A percentile compares a stretch with the other conserved stretches of the same genome.
These are phyloP conservation scores for Drosophila baimaii DNA, from an alignment of 1,140 invertebrate genomes.

Conservation along the genomic window DNA sequence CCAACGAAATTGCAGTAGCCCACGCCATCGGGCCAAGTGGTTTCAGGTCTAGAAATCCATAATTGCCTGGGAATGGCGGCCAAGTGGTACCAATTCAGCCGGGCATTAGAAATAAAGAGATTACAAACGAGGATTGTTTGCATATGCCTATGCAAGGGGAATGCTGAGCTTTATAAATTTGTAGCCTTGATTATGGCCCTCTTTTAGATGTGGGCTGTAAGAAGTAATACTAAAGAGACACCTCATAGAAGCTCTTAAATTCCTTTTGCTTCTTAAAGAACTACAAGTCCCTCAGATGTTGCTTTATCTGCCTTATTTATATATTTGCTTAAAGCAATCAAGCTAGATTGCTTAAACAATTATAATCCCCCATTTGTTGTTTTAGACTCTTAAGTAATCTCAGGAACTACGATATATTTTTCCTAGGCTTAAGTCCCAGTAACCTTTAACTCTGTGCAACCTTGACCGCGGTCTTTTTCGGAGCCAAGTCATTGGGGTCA, in stretches of 20 bases:
- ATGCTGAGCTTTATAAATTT: not conserved
- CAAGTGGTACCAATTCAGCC: not conserved
- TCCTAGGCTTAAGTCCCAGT: not conserved
- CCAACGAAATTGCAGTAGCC: constrained; percentile 53
- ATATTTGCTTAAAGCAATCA: too few species aligned
- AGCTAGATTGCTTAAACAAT: too few species aligned
- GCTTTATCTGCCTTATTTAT: too few species aligned
- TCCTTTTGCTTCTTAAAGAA: not conserved
- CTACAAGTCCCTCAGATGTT: not conserved
- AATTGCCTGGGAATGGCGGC: constrained; percentile 40
- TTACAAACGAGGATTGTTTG: not conserved
- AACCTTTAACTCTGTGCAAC: constrained; percentile 5
- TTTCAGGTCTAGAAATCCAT: constrained; percentile 22
- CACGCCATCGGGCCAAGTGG: constrained; percentile 39
- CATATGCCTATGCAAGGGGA: not conserved
- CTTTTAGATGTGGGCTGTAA: not conserved
- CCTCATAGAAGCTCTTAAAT: too few species aligned
- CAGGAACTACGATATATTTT: not conserved
- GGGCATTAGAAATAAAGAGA: constrained; percentile 9
- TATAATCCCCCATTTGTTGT: too few species aligned
- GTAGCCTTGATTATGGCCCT: not conserved
- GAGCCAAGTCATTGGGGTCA: constrained; percentile 59
- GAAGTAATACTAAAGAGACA: too few species aligned
- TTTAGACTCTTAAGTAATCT: too few species aligned
- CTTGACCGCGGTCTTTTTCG: constrained; percentile 45